Conservation (phyloP, 2,888 invertebrate genomes). For the Timandra comae region DNA sequence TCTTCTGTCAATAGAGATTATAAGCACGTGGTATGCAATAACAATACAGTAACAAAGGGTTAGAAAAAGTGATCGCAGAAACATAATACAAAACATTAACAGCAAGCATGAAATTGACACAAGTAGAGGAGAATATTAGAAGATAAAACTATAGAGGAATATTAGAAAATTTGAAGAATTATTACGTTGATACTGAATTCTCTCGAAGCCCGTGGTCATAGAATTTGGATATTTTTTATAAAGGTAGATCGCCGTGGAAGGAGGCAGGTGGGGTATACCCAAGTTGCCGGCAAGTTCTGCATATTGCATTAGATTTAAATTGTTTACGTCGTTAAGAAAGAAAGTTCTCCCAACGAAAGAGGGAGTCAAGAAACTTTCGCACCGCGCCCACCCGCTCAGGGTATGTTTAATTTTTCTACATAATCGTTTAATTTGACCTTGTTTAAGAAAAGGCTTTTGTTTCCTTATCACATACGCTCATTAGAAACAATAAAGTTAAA, state of each 20-base stretch:
- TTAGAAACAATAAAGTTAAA: too few species aligned
- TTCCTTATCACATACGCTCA: background rate
- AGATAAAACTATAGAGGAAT: too few species aligned
- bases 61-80: slow-evolving; percentile 19
- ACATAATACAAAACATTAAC: slow-evolving; percentile 24
- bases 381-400: too few species aligned
- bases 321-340: slow-evolving; percentile 74
- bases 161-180: too few species aligned
- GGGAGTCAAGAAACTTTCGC: slow-evolving; percentile 39
- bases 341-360: slow-evolving; percentile 54
- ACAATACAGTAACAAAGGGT: slow-evolving; percentile 1
- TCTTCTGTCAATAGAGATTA: too few species aligned
- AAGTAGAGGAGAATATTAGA: slow-evolving; percentile 30
- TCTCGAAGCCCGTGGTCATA: slow-evolving; percentile 30
- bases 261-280: slow-evolving; percentile 27
- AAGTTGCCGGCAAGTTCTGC: slow-evolving; percentile 54
- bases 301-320: slow-evolving; percentile 75
- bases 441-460: slow-evolving; percentile 10
- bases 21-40: too few species aligned
- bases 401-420: slow-evolving; percentile 41
- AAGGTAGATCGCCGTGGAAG: slow-evolving; percentile 39
- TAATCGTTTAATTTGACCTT: slow-evolving; percentile 27
- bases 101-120: slow-evolving; percentile 27
- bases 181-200: too few species aligned
- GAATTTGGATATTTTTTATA: slow-evolving; percentile 63